Evolutionary conservation across 2,113 vertebrate species (phyloP).

Genomic region (Empidonax traillii): DNA sequence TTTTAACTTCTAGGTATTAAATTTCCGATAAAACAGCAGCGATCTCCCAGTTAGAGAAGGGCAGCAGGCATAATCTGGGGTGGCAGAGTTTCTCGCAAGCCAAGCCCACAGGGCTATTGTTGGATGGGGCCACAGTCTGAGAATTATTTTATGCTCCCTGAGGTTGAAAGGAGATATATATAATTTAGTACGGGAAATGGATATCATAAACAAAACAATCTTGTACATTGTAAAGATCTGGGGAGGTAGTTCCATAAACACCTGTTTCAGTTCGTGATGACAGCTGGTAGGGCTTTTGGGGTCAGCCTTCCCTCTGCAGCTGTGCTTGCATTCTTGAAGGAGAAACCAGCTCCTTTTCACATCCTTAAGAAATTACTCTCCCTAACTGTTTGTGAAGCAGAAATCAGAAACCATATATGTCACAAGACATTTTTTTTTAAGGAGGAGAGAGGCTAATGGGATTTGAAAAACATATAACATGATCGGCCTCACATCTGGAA

Average conservation of each 20-base stretch:
- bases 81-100: background rate
- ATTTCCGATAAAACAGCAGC: background rate
- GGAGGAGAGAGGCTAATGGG: background rate
- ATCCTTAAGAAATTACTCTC: constrained; percentile 51
- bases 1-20: background rate
- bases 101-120: fast-evolving
- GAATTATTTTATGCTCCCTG: background rate
- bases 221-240: constrained; percentile 30
- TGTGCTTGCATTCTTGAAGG: constrained; percentile 59
- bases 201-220: constrained; percentile 24
- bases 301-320: constrained; percentile 61
- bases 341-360: constrained; percentile 27
- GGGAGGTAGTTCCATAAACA: constrained; percentile 57
- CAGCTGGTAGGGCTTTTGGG: constrained; percentile 59
- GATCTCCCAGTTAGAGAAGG: background rate
- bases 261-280: constrained; percentile 63
- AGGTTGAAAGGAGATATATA: background rate
- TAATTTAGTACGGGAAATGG: constrained; percentile 20
- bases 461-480: constrained; percentile 24
- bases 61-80: fast-evolving
- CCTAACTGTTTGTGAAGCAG: constrained; percentile 6
- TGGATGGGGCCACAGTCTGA: background rate
- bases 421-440: constrained; percentile 21
- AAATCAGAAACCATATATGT: constrained; percentile 46
- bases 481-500: constrained; percentile 17